Evolutionary conservation across 2,888 invertebrate species (phyloP), one percentile per base, ranked within the genome.

Genomic region (Galeruca laticollis): DNA sequence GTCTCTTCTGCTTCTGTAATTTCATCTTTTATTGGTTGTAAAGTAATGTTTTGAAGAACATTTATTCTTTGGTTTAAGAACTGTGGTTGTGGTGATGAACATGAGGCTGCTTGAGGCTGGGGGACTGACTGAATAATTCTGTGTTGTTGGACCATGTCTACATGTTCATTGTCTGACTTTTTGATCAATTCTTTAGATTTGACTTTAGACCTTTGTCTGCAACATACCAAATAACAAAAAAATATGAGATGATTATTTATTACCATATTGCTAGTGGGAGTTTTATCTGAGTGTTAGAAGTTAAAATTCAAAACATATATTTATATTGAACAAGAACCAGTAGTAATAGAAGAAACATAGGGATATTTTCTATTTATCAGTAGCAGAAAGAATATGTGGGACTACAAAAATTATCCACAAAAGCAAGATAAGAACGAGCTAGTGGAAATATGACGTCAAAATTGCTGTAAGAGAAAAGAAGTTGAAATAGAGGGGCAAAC

Each of bases 11-110:
- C 21, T 31, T 73, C 66, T 10, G 43, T 49, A 1, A 62, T 43
- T 47, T 75, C 76, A 69, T 76, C 73, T 67, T 75, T 75, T 33
- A 78, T 61, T 13, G 77, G 70, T 52, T 78, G 82, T 52, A 83
- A 65, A 62, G 76, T 80, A 56, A 84, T 81, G 69, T 84, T 84
- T 75, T 84, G 84, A 60, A 84, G 73, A 40, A 84, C 79, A 69
- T 84, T 84, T n/a, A 84, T 77, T 80, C 83, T 84, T 33, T 83
- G 79, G 63, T 69, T 70, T 3, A 72, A 15, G 8, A 37, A 40
- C 47, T 67, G 67, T 13, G 63, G 26, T 65, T 68, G 68, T 13
- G 69, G 56, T 11, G 65, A 68, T 18, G 73, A 67, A 59, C 68
- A 70, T 11, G 51, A 31, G 10, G 51, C 43, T 18, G 73, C 51